Conservation (phyloP, 2,113 vertebrate genomes). For the Petaurus breviceps region DNA sequence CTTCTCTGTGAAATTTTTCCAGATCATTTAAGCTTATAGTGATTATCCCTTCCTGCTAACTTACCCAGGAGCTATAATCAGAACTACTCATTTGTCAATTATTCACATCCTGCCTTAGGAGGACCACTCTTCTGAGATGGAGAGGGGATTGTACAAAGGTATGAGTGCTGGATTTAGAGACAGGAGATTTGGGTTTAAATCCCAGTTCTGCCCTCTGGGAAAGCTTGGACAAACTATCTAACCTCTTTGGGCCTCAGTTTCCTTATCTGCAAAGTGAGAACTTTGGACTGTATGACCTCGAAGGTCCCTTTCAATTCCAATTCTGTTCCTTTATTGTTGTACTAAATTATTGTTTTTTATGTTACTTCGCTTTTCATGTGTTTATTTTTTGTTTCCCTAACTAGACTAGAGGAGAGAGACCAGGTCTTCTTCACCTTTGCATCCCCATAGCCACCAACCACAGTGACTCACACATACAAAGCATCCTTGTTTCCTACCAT, state of each 20-base stretch:
- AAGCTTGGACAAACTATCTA: not conserved
- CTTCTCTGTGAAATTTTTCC: not conserved
- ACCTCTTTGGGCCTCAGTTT: not conserved
- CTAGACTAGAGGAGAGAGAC: not conserved
- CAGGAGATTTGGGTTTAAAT: not conserved
- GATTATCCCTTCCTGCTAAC: not conserved
- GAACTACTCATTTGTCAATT: constrained; percentile 15
- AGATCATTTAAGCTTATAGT: not conserved
- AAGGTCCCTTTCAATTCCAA: not conserved
- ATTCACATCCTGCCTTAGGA: not conserved
- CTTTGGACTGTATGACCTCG: not conserved
- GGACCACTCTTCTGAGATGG: not conserved
- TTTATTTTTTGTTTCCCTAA: not conserved
- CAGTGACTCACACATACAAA: not conserved
- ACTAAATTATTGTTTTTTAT: not conserved
- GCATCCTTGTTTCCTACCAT: not conserved
- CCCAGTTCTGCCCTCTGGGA: not conserved
- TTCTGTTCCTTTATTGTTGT: not conserved
- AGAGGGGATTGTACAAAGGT: not conserved
- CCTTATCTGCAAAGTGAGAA: not conserved
- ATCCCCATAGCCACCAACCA: not conserved
- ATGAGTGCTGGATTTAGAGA: not conserved
- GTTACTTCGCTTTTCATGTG: not conserved
- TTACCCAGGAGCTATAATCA: not conserved
- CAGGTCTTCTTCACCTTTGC: not conserved